Percentiles rank a stretch among this genome's conserved stretches.
These are phyloP conservation scores for Chelon labrosus DNA, from an alignment of 2,797 vertebrate species.

Conservation along the genomic window DNA sequence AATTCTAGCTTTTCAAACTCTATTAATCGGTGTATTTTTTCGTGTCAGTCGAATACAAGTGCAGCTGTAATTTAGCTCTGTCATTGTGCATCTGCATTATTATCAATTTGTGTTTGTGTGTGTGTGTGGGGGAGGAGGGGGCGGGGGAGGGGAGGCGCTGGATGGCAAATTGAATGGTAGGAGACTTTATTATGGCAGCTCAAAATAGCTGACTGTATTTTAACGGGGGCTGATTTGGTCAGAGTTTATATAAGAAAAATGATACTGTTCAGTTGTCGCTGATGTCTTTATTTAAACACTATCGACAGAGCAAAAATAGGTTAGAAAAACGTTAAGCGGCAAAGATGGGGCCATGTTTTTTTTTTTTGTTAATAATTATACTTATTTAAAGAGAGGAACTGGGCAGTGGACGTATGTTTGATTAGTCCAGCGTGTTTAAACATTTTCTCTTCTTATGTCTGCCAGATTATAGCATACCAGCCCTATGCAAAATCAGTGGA, in stretches of 20 bases:
- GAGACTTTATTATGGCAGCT: conserved; percentile 73
- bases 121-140: conserved; percentile 30
- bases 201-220: conserved; percentile 71
- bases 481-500: conserved; percentile 98
- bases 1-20: too few relatives aligned
- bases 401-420: not conserved
- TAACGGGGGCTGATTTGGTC: conserved; percentile 54
- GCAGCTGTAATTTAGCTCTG: conserved; percentile 56
- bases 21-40: too few relatives aligned
- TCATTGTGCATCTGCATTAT: conserved; percentile 37
- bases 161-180: conserved; percentile 70
- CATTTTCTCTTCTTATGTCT: conserved; percentile 27
- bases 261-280: conserved; percentile 1
- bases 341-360: not conserved
- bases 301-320: not conserved
- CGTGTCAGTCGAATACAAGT: conserved; percentile 23
- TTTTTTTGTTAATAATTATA: not conserved
- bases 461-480: conserved; percentile 98
- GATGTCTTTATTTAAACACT: not conserved
- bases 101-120: conserved; percentile 3
- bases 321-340: not conserved
- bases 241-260: conserved; percentile 29
- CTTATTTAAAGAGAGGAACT: not conserved
- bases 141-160: conserved; percentile 51
- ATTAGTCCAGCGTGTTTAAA: conserved; percentile 1